These are phyloP conservation scores for Sebastes taczanowskii DNA, from an alignment of 2,797 vertebrate genomes.

Conservation along the genomic window DNA sequence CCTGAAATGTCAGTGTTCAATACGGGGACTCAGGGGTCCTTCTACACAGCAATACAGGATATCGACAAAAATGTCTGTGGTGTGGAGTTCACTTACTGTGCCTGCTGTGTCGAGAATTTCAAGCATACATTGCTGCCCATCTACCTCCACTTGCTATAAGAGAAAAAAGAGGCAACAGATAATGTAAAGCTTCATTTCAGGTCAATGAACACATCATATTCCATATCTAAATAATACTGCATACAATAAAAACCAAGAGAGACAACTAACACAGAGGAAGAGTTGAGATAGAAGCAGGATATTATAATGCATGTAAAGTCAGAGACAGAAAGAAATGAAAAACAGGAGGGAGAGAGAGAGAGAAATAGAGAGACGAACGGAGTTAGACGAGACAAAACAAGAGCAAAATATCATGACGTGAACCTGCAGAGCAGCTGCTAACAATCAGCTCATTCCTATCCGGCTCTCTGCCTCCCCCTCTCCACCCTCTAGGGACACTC, in stretches of 20 bases:
- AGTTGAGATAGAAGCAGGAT: background rate
- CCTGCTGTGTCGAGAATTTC: constrained; percentile 99
- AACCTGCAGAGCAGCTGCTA: constrained; percentile 67
- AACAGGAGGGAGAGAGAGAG: background rate
- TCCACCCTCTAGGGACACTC: constrained; percentile 49
- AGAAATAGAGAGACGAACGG: background rate
- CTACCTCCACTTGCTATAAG: constrained; percentile 97
- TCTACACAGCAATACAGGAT: background rate
- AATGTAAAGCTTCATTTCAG: constrained; percentile 29
- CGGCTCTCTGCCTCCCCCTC: constrained; percentile 4
- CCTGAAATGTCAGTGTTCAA: background rate
- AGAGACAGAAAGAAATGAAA: background rate
- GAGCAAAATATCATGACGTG: constrained; percentile 45
- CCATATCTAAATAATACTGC: background rate
- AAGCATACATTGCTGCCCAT: constrained; percentile 98
- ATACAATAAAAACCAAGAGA: background rate
- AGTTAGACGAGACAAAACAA: constrained; percentile 3
- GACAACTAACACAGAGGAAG: background rate
- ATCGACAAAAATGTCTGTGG: constrained; percentile 2
- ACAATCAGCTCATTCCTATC: constrained; percentile 59
- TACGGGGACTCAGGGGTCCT: background rate
- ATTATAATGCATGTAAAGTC: background rate
- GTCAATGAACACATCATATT: constrained; percentile 15
- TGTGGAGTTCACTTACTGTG: constrained; percentile 87
- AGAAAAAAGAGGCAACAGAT: constrained; percentile 6